phyloP scores from a whole-genome alignment of 2,797 vertebrate species.

The Crax fasciolata region DNA sequence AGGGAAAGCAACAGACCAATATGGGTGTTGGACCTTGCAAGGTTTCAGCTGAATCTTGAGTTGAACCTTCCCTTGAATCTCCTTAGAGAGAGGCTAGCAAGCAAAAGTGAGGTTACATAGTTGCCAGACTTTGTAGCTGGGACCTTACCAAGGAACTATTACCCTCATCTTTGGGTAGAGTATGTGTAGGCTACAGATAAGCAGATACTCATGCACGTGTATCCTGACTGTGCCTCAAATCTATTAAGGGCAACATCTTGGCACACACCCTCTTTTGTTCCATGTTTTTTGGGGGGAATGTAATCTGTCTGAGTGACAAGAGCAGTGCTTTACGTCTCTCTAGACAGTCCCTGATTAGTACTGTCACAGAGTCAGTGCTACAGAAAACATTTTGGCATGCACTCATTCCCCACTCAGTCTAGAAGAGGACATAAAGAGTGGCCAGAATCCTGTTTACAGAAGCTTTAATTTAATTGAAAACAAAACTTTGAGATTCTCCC shows the following conservation, averaged over 20 bases:
- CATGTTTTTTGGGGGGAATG: background rate
- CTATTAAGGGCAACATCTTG: background rate
- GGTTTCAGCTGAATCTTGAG: background rate
- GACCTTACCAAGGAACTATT: background rate
- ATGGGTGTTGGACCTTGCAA: background rate
- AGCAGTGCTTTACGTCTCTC: background rate
- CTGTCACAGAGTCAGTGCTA: background rate
- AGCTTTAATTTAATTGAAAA: background rate
- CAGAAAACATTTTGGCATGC: background rate
- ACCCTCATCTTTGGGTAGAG: background rate
- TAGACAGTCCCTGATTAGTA: rapidly evolving
- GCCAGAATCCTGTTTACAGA: background rate
- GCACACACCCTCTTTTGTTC: background rate
- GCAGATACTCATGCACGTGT: rapidly evolving
- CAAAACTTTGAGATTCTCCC: background rate
- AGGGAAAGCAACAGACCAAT: background rate
- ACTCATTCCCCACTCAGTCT: background rate
- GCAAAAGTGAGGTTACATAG: background rate
- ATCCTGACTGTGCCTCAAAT: background rate
- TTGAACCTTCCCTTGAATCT: background rate
- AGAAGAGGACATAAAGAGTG: background rate
- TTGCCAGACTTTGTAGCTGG: background rate
- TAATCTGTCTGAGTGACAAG: background rate
- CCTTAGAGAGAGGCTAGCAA: background rate
- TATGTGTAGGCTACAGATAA: rapidly evolving